Evolutionary conservation across 1,140 invertebrate species (phyloP).

Genomic region (Caenorhabditis latens): DNA sequence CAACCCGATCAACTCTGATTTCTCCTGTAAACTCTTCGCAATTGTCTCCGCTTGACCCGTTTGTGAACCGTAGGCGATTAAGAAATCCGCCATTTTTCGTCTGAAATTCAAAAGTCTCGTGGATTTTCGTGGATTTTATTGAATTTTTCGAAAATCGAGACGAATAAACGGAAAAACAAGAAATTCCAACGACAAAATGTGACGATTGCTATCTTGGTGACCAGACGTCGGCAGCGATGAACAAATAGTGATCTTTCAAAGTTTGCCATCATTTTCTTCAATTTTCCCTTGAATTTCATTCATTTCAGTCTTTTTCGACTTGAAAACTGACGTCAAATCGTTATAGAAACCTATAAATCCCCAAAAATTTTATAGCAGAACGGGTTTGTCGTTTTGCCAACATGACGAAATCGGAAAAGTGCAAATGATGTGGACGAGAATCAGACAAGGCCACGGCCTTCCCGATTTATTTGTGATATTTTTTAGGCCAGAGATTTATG

Average conservation of each 20-base stretch:
- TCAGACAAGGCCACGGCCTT: background rate
- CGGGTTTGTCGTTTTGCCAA: background rate
- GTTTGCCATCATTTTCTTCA: background rate
- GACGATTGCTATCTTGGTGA: background rate
- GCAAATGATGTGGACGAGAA: background rate
- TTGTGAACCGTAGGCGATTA: slow-evolving; percentile 69
- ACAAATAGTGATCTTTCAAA: slow-evolving; percentile 50
- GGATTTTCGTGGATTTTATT: background rate
- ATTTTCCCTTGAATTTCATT: background rate
- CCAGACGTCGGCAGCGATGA: background rate
- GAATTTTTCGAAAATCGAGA: background rate
- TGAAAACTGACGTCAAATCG: too few species aligned
- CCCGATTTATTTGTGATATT: too few species aligned
- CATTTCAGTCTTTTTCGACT: too few species aligned
- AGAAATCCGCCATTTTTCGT: slow-evolving; percentile 51
- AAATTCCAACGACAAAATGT: background rate
- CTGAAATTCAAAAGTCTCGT: background rate
- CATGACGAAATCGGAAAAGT: slow-evolving; percentile 9
- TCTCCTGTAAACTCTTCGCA: slow-evolving; percentile 64
- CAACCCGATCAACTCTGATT: slow-evolving; percentile 57
- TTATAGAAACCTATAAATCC: too few species aligned
- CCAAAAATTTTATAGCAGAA: background rate
- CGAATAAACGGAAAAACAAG: background rate
- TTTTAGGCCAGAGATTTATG: background rate
- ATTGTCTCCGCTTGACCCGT: slow-evolving; percentile 69